Evolutionary conservation across 2,113 vertebrate species (phyloP).

Genomic region (Psephotus haematonotus): DNA sequence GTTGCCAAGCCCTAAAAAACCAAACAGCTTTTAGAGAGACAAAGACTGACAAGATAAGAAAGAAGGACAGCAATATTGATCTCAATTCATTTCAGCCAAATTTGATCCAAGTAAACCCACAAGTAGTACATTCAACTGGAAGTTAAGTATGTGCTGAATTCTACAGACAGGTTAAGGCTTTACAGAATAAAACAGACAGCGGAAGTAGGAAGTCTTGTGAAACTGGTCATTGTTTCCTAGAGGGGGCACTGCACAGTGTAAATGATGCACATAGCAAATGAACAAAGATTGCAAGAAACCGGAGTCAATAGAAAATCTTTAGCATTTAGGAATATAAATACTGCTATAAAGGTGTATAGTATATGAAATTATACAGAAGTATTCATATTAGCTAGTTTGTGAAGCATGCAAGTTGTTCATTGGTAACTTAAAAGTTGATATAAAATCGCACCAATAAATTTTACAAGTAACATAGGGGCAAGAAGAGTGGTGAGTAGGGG

Average conservation of each 20-base stretch:
- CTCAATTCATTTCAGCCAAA: neutral
- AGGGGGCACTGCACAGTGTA: neutral
- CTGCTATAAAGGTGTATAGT: neutral
- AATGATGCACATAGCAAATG: neutral
- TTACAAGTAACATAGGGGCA: neutral
- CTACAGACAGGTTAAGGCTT: neutral
- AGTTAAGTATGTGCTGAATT: neutral
- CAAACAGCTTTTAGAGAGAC: neutral
- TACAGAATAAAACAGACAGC: neutral
- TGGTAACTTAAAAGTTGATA: neutral
- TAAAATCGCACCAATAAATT: neutral
- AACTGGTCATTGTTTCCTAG: neutral
- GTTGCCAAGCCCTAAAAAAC: slow-evolving; percentile 21
- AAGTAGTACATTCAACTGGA: neutral
- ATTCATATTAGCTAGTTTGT: neutral
- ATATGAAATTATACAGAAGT: neutral
- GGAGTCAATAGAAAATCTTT: neutral
- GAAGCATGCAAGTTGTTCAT: neutral
- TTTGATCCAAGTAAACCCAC: neutral
- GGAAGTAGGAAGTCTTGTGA: neutral
- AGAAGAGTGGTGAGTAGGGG: neutral
- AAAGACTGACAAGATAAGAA: neutral
- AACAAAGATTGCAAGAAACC: neutral
- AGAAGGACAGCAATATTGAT: neutral
- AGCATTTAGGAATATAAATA: neutral